Evolutionary conservation across 2,113 vertebrate genomes (phyloP).

Genomic region (Pomatorhinus ruficollis): DNA sequence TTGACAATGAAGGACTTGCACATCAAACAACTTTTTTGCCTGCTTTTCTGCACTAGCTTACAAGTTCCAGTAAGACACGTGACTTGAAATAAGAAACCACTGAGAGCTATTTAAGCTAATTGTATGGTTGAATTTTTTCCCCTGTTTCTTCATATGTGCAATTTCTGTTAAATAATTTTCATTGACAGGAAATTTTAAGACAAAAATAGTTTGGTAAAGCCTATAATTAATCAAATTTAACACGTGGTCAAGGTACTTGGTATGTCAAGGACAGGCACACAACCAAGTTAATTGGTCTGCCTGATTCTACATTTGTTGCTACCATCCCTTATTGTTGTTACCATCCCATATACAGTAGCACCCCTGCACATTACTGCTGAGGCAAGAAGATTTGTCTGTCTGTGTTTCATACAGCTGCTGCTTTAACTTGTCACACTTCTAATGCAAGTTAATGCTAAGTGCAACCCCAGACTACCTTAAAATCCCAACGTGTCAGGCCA

Average conservation of each 20-base stretch:
- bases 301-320: neutral
- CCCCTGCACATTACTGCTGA: neutral
- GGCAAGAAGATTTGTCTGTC: neutral
- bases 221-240: neutral
- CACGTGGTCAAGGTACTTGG: neutral
- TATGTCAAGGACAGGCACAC: neutral
- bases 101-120: neutral
- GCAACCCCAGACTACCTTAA: constrained; percentile 24
- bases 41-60: neutral
- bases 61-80: neutral
- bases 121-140: neutral
- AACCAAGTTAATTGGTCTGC: neutral
- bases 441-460: constrained; percentile 46
- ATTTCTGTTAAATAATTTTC: neutral
- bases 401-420: neutral
- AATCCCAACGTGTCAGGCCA: constrained; percentile 34
- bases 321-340: neutral
- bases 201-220: neutral
- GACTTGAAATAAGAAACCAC: neutral
- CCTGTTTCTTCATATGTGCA: neutral
- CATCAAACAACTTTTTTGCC: neutral
- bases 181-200: neutral
- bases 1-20: neutral
- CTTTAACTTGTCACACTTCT: constrained; percentile 33
- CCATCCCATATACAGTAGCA: neutral